Evolutionary conservation across 2,888 invertebrate genomes (phyloP).

Genomic region (Neria commutata): DNA sequence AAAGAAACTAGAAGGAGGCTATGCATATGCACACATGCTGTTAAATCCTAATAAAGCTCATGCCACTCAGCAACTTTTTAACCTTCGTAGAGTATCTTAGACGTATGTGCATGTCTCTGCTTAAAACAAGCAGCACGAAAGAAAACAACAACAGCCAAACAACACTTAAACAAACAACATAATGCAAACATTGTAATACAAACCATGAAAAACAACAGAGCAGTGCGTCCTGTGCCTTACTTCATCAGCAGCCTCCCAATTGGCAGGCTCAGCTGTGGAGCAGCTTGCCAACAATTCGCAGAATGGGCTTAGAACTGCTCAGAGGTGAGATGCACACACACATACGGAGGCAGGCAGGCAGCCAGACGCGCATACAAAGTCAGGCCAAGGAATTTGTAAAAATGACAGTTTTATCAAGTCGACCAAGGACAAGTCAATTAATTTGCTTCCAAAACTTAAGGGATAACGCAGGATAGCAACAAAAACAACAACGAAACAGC

Average conservation of each 20-base stretch:
- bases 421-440: conserved; percentile 44
- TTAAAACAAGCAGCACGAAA: not conserved
- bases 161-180: not conserved
- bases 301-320: too few species aligned
- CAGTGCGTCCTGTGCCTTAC: too few species aligned
- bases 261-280: too few species aligned
- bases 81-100: not conserved
- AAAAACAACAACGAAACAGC: not conserved
- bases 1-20: too few species aligned
- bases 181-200: not conserved
- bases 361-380: conserved; percentile 12
- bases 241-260: too few species aligned
- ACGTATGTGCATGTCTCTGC: not conserved
- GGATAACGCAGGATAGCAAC: not conserved
- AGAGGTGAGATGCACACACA: too few species aligned
- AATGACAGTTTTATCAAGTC: conserved; percentile 8
- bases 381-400: conserved; percentile 11
- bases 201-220: not conserved
- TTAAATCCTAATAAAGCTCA: too few species aligned
- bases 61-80: too few species aligned
- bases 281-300: too few species aligned
- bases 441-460: conserved; percentile 39
- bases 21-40: too few species aligned
- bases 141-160: not conserved
- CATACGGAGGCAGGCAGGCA: not conserved